phyloP scores from a whole-genome alignment of 2,888 invertebrate species.

The Ryuthela nishihirai region DNA sequence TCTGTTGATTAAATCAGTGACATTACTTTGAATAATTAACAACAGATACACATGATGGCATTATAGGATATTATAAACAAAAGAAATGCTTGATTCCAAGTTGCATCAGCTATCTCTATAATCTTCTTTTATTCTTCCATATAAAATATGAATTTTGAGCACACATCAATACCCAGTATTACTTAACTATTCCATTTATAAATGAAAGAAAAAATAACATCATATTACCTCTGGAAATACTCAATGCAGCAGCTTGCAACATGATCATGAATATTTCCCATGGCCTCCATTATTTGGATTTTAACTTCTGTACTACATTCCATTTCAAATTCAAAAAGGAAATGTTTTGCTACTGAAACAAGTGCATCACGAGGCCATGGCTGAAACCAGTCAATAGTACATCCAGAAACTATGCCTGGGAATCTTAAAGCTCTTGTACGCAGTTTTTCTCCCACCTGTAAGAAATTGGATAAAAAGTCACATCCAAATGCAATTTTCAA shows the following conservation, averaged over 20 bases:
- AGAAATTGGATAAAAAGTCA: too few species aligned
- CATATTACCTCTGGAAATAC: constrained; percentile 68
- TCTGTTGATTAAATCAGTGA: too few species aligned
- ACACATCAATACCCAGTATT: too few species aligned
- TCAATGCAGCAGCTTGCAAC: constrained; percentile 79
- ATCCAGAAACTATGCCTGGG: constrained; percentile 93
- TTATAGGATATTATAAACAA: too few species aligned
- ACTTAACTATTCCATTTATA: neutral
- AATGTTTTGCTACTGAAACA: constrained; percentile 87
- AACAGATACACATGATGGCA: too few species aligned
- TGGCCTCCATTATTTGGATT: constrained; percentile 75
- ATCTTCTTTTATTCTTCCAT: too few species aligned
- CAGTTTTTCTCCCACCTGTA: constrained; percentile 90
- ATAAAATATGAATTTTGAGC: too few species aligned
- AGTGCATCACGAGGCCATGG: constrained; percentile 96
- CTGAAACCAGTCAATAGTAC: constrained; percentile 97
- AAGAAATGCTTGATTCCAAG: too few species aligned
- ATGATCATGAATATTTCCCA: constrained; percentile 90
- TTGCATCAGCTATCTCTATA: too few species aligned
- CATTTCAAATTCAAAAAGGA: constrained; percentile 76
- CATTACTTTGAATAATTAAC: too few species aligned
- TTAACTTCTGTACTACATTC: constrained; percentile 81
- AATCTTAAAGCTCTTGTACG: constrained; percentile 84
- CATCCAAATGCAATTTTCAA: too few species aligned
- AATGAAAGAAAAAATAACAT: neutral